phyloP scores from a whole-genome alignment of 2,113 vertebrate species.

The Malurus melanocephalus region DNA sequence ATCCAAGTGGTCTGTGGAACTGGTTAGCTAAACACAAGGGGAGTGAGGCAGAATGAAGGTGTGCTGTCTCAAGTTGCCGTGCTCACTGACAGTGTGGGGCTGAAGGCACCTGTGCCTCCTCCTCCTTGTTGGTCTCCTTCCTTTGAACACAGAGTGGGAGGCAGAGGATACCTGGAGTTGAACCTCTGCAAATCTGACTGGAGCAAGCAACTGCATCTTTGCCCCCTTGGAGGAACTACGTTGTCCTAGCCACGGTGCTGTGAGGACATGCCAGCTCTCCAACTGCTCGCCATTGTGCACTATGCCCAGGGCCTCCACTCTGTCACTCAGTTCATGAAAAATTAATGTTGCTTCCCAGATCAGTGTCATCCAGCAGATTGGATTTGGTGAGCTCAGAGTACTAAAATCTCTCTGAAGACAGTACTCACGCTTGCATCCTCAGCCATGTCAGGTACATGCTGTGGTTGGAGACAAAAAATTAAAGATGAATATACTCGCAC shows the following conservation, averaged over 20 bases:
- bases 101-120: background rate
- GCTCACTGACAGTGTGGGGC: rapidly evolving
- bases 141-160: rapidly evolving
- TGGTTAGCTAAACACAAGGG: background rate
- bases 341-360: background rate
- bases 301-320: background rate
- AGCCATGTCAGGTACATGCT: background rate
- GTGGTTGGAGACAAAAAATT: background rate
- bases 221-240: rapidly evolving
- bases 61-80: rapidly evolving
- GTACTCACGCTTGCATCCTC: background rate
- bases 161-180: background rate
- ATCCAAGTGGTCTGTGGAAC: background rate
- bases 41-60: background rate
- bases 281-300: rapidly evolving
- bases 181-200: background rate
- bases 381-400: background rate
- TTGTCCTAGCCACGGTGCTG: background rate
- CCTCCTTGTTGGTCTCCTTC: background rate
- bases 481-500: background rate
- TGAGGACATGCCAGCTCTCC: background rate
- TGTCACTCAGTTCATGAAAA: background rate
- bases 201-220: background rate
- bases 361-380: background rate
- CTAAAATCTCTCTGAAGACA: background rate